These are phyloP conservation scores for Glandiceps talaboti DNA, from an alignment of 53 echinoderm and acorn worm genomes.

Conservation along the genomic window DNA sequence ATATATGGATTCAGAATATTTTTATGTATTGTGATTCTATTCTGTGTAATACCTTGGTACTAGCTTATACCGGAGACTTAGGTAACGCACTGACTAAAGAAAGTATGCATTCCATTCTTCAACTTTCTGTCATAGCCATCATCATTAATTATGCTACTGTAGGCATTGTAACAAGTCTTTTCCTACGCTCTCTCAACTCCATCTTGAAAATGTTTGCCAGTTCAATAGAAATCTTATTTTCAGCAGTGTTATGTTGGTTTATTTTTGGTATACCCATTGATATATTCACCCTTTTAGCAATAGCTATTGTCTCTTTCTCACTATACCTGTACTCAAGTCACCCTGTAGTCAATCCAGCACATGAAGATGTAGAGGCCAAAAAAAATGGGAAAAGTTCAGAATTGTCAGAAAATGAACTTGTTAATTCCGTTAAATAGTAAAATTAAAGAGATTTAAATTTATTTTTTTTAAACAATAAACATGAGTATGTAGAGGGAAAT, in stretches of 20 bases:
- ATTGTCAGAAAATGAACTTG: too few relatives aligned
- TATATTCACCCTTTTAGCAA: constrained; percentile 29
- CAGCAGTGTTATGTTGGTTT: constrained; percentile 31
- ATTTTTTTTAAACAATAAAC: too few relatives aligned
- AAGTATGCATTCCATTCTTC: constrained; percentile 14
- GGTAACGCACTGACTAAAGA: not conserved
- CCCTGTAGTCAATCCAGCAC: constrained; percentile 19
- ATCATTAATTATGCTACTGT: constrained; percentile 42
- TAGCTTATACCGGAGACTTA: constrained; percentile 2
- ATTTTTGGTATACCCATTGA: constrained; percentile 42
- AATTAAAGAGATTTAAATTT: too few relatives aligned
- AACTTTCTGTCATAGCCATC: constrained; percentile 36
- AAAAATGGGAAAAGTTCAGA: too few relatives aligned
- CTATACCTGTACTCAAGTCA: constrained; percentile 48
- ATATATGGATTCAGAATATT: constrained; percentile 89
- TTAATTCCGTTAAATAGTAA: too few relatives aligned
- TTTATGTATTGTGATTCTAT: constrained; percentile 74
- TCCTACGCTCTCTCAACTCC: constrained; percentile 65
- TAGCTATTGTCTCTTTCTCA: constrained; percentile 36
- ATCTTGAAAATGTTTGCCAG: constrained; percentile 88
- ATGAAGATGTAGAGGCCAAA: too few relatives aligned
- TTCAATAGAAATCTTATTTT: constrained; percentile 51
- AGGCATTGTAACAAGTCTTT: constrained; percentile 81
- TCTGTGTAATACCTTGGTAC: constrained; percentile 25
- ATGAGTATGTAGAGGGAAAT: too few relatives aligned